Conservation (phyloP, 1,140 invertebrate species). For the Polypedilum pembai region DNA sequence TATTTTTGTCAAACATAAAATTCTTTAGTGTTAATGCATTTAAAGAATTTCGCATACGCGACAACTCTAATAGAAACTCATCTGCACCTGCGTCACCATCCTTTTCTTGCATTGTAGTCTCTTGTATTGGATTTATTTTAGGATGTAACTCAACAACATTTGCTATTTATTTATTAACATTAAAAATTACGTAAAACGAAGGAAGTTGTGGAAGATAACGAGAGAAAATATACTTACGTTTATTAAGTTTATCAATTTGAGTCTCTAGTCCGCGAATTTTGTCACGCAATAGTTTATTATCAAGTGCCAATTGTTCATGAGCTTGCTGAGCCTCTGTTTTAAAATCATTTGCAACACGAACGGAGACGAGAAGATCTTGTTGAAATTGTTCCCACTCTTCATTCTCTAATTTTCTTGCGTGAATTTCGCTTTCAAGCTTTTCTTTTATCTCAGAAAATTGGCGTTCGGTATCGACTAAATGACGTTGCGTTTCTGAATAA, state of each 20-base stretch:
- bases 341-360: constrained; percentile 90
- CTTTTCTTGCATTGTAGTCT: constrained; percentile 20
- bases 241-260: constrained; percentile 64
- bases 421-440: constrained; percentile 52
- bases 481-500: constrained; percentile 58
- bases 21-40: background rate
- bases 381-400: constrained; percentile 92
- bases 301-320: constrained; percentile 68
- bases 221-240: constrained; percentile 35
- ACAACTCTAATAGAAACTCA: constrained; percentile 1
- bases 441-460: constrained; percentile 50
- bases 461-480: constrained; percentile 53
- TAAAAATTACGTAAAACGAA: too few relatives aligned
- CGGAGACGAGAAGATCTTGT: constrained; percentile 82
- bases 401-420: constrained; percentile 53
- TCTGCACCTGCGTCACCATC: background rate
- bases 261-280: constrained; percentile 64
- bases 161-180: background rate
- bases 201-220: too few relatives aligned
- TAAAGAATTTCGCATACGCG: constrained; percentile 1
- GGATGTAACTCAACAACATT: background rate
- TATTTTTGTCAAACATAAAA: constrained; percentile 2
- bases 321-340: constrained; percentile 80
- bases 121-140: background rate
- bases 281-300: constrained; percentile 75